Conservation (phyloP, 1,140 invertebrate genomes). For the Ceratosolen solmsi region DNA sequence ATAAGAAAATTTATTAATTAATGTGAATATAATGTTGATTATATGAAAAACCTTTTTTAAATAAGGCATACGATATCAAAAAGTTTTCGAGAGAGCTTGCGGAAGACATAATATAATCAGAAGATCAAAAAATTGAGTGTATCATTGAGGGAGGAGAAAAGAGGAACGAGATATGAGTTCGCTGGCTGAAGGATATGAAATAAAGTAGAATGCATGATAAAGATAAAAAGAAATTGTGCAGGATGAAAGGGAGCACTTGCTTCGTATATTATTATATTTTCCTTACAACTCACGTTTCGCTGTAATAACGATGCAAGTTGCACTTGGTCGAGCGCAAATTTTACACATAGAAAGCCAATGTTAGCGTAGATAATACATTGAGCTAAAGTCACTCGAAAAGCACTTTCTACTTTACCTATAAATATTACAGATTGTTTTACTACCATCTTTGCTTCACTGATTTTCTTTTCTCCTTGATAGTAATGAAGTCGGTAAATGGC, state of each 20-base stretch:
- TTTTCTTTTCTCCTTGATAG: slow-evolving; percentile 15
- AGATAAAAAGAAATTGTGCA: not conserved
- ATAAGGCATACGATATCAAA: not conserved
- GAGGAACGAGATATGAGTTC: not conserved
- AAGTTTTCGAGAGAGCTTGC: not conserved
- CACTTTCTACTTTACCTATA: slow-evolving; percentile 57
- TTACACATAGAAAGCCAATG: slow-evolving; percentile 28
- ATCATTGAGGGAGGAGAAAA: not conserved
- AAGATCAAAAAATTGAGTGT: not conserved
- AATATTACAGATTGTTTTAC: slow-evolving; percentile 54
- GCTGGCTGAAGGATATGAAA: not conserved
- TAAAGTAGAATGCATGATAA: not conserved
- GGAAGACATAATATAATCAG: not conserved
- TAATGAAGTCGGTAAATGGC: not conserved
- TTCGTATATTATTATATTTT: slow-evolving; percentile 38
- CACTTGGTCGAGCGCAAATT: slow-evolving; percentile 39
- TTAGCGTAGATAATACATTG: slow-evolving; percentile 54
- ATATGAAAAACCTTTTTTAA: not conserved
- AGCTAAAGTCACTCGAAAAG: slow-evolving; percentile 59
- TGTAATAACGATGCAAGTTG: slow-evolving; percentile 39
- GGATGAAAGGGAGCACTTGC: not conserved
- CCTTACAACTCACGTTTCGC: not conserved
- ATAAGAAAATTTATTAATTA: not conserved
- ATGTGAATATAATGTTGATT: too few species aligned
- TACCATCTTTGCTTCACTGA: slow-evolving; percentile 31